phyloP scores from a whole-genome alignment of 1,140 invertebrate genomes.

The Drosophila bocki region DNA sequence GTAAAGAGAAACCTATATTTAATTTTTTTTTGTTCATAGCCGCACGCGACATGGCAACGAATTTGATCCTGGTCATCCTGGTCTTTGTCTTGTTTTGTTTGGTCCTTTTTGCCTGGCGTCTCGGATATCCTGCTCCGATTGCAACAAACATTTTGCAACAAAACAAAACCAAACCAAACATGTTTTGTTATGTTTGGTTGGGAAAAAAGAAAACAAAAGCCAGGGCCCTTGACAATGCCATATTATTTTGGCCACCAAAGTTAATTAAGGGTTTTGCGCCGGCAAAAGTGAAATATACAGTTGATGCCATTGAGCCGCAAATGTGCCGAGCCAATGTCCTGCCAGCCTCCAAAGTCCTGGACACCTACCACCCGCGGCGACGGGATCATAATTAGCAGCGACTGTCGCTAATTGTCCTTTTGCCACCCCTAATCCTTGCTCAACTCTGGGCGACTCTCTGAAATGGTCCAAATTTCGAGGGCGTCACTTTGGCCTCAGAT shows the following conservation, averaged over 20 bases:
- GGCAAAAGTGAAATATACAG: constrained; percentile 48
- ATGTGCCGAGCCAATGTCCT: constrained; percentile 13
- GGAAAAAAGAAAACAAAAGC: constrained; percentile 10
- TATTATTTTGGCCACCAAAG: constrained; percentile 56
- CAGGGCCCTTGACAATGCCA: constrained; percentile 29
- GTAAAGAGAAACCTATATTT: constrained; percentile 9
- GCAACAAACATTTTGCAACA: constrained; percentile 48
- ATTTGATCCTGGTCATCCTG: constrained; percentile 1
- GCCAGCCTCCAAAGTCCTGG: not conserved
- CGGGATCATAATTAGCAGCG: constrained; percentile 73
- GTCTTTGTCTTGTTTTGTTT: constrained; percentile 27
- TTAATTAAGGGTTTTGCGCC: constrained; percentile 77
- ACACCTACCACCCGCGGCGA: constrained; percentile 55
- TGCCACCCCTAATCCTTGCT: constrained; percentile 14
- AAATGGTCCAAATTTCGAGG: constrained; percentile 9
- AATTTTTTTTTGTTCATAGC: not conserved
- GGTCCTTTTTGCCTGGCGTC: constrained; percentile 38
- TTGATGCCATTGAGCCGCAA: constrained; percentile 56
- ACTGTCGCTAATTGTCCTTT: constrained; percentile 63
- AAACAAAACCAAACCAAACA: constrained; percentile 33
- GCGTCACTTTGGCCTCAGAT: constrained; percentile 19
- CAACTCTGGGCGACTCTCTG: not conserved
- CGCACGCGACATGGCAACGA: constrained; percentile 45
- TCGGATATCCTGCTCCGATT: constrained; percentile 59
- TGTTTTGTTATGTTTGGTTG: too few species aligned